Percentiles rank a stretch among this genome's conserved stretches.
Conservation (phyloP, 37 sponge, comb jelly and placozoan species). For the Amphimedon queenslandica region DNA sequence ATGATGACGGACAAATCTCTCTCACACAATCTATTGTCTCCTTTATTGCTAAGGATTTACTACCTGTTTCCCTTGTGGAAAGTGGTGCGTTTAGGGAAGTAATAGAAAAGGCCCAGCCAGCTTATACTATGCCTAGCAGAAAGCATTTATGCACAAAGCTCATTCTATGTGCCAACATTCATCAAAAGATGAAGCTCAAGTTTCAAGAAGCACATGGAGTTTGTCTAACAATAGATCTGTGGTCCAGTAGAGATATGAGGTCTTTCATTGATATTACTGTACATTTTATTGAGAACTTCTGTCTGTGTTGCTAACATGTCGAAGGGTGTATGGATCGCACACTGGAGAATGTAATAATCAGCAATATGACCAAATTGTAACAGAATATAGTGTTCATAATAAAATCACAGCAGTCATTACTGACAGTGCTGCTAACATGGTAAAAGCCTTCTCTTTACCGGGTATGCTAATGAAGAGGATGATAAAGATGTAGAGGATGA, state of each 20-base stretch:
- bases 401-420: too few relatives aligned
- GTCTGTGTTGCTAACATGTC: slow-evolving; percentile 19
- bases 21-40: not conserved
- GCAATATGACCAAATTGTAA: too few relatives aligned
- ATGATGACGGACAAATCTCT: too few relatives aligned
- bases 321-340: slow-evolving; percentile 9
- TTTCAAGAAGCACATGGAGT: not conserved
- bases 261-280: slow-evolving; percentile 12
- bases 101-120: not conserved
- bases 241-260: slow-evolving; percentile 30
- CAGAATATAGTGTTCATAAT: too few relatives aligned
- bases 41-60: not conserved
- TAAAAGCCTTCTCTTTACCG: too few relatives aligned
- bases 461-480: too few relatives aligned
- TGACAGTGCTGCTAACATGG: too few relatives aligned
- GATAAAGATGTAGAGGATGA: too few relatives aligned
- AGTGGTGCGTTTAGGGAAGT: not conserved
- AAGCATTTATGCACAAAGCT: not conserved
- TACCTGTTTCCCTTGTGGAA: not conserved
- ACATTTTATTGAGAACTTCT: slow-evolving; percentile 12
- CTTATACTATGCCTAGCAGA: not conserved
- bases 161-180: too few relatives aligned
- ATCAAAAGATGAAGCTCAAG: not conserved
- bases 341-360: too few relatives aligned
- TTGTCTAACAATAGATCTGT: slow-evolving; percentile 18